phyloP scores from a whole-genome alignment of 2,888 invertebrate genomes.

The Asteroscopus sphinx region DNA sequence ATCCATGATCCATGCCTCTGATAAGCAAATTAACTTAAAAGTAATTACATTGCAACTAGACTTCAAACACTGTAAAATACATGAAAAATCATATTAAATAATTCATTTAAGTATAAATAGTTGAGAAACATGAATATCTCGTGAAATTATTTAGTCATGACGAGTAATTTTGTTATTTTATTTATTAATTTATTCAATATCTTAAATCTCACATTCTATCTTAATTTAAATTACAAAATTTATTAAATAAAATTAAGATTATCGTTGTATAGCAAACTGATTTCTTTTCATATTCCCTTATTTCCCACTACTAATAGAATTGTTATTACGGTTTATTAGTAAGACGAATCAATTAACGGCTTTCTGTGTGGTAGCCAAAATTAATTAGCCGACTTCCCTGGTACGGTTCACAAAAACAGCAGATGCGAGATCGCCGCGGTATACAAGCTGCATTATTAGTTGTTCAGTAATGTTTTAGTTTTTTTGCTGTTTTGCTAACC shows the following conservation, averaged over 20 bases:
- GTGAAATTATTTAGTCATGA: too few species aligned
- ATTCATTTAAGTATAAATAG: too few species aligned
- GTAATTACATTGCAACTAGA: too few species aligned
- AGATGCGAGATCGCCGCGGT: conserved; percentile 75
- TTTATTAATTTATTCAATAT: too few species aligned
- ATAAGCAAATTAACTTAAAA: too few species aligned
- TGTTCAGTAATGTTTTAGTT: conserved; percentile 77
- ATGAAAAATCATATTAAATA: too few species aligned
- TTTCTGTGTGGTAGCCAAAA: conserved; percentile 77
- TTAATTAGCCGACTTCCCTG: conserved; percentile 82
- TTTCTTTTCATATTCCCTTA: conserved; percentile 51
- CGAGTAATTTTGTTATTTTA: too few species aligned
- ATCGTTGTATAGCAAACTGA: conserved; percentile 18
- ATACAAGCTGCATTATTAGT: conserved; percentile 84
- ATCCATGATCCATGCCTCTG: too few species aligned
- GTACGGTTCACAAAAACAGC: conserved; percentile 84
- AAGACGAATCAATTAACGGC: conserved; percentile 83
- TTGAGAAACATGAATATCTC: too few species aligned
- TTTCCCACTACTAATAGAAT: conserved; percentile 69
- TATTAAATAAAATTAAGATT: not conserved
- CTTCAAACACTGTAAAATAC: too few species aligned
- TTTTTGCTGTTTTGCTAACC: conserved; percentile 81
- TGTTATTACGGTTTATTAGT: conserved; percentile 75
- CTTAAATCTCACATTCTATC: too few species aligned
- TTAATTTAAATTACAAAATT: too few species aligned